phyloP scores from a whole-genome alignment of 1,140 invertebrate genomes.

The Panagrolaimus sp. region DNA sequence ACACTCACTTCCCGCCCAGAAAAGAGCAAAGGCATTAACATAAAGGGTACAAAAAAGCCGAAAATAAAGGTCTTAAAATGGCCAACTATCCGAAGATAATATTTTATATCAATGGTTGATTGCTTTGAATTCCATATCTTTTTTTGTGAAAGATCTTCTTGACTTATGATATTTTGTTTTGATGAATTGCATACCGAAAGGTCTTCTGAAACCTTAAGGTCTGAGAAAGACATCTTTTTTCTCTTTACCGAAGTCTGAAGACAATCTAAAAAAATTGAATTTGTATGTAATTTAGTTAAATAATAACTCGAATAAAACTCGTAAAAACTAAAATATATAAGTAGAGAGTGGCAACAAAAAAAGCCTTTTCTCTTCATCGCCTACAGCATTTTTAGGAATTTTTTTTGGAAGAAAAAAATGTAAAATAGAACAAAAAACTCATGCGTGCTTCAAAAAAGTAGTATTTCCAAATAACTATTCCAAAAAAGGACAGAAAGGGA shows the following conservation, averaged over 20 bases:
- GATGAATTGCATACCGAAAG: constrained; percentile 9
- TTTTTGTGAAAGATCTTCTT: not conserved
- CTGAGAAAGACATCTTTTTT: constrained; percentile 9
- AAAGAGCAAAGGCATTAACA: not conserved
- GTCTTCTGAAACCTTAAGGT: constrained; percentile 9
- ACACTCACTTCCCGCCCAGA: not conserved
- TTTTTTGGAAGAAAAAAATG: too few species aligned
- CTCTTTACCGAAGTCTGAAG: not conserved
- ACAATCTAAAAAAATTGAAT: too few species aligned
- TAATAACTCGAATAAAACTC: too few species aligned
- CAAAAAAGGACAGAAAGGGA: too few species aligned
- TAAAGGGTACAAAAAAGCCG: not conserved
- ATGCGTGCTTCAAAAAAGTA: too few species aligned
- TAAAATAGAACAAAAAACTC: too few species aligned
- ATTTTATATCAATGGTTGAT: not conserved
- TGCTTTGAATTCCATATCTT: not conserved
- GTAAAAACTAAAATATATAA: too few species aligned
- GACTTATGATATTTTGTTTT: constrained; percentile 3
- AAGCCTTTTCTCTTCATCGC: too few species aligned
- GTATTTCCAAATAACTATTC: too few species aligned
- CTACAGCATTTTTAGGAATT: too few species aligned
- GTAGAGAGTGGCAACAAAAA: too few species aligned
- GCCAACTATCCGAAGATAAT: not conserved
- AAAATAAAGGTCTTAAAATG: not conserved
- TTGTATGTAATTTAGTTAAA: too few species aligned